Evolutionary conservation across 2,113 vertebrate species (phyloP).

Genomic region (Oncorhynchus kisutch): DNA sequence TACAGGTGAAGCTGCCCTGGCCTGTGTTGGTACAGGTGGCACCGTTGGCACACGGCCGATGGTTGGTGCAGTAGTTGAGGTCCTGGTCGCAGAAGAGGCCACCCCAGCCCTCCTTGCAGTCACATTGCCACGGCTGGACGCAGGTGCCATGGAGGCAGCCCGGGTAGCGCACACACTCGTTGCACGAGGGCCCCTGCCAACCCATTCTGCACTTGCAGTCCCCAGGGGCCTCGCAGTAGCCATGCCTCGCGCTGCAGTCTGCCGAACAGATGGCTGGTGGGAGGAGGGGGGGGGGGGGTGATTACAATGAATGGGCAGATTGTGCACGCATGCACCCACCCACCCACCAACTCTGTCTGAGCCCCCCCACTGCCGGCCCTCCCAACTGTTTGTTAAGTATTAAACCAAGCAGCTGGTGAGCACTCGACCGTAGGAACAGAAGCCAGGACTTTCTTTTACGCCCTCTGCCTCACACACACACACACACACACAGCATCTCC

Average conservation of each 20-base stretch:
- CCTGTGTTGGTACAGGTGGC: constrained; percentile 85
- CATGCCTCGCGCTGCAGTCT: constrained; percentile 81
- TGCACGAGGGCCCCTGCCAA: constrained; percentile 86
- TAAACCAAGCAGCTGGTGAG: constrained; percentile 71
- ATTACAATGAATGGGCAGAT: constrained; percentile 1
- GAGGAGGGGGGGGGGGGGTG: not conserved
- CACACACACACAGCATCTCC: constrained; percentile 1
- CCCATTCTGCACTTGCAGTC: constrained; percentile 87
- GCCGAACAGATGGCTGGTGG: constrained; percentile 77
- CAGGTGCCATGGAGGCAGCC: constrained; percentile 83
- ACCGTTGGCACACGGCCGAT: constrained; percentile 76
- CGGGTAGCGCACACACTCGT: constrained; percentile 78
- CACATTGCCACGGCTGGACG: constrained; percentile 82
- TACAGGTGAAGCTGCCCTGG: constrained; percentile 82
- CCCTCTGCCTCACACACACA: not conserved
- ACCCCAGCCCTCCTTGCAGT: constrained; percentile 84
- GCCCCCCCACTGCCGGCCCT: not conserved
- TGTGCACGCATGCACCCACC: not conserved
- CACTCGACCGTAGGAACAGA: constrained; percentile 53
- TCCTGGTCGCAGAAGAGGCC: constrained; percentile 86
- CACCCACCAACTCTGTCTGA: not conserved
- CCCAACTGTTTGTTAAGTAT: constrained; percentile 68
- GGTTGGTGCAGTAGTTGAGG: constrained; percentile 85
- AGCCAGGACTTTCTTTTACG: not conserved
- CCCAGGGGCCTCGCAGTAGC: constrained; percentile 83